Percentiles rank a stretch among this genome's conserved stretches.
These are phyloP conservation scores for Leptopilina myrica DNA, from an alignment of 2,888 invertebrate genomes.

Conservation along the genomic window DNA sequence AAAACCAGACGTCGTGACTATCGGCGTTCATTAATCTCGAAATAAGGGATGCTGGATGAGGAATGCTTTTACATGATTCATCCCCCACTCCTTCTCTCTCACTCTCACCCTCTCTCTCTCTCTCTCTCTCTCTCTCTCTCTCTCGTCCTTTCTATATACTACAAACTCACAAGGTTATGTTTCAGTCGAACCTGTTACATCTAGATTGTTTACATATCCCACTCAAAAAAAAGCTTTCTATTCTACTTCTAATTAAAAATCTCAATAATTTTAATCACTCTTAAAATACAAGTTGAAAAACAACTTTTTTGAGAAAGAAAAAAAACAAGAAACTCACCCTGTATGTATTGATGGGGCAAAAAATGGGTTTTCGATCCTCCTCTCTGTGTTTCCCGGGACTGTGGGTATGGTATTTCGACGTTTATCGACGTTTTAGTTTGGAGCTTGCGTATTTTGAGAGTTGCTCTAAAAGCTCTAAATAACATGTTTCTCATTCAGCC, in stretches of 20 bases:
- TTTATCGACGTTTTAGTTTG: constrained; percentile 73
- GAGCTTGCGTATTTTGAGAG: constrained; percentile 68
- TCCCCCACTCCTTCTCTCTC: constrained; percentile 5
- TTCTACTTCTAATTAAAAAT: no score
- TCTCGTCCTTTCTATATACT: constrained; percentile 41
- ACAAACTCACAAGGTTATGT: constrained; percentile 40
- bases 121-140: constrained; percentile 6
- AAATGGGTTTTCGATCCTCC: constrained; percentile 28
- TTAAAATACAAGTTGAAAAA: no score
- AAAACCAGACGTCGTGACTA: constrained; percentile 59
- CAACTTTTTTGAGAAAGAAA: no score
- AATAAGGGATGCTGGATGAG: constrained; percentile 41
- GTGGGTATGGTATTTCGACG: constrained; percentile 50
- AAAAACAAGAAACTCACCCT: constrained; percentile 8
- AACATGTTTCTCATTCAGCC: not conserved
- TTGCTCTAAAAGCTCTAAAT: constrained; percentile 62
- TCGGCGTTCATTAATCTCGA: constrained; percentile 54
- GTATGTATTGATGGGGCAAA: constrained; percentile 3
- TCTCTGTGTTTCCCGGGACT: constrained; percentile 47
- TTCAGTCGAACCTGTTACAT: constrained; percentile 50
- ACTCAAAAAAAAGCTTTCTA: no score
- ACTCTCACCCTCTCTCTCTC: constrained; percentile 4
- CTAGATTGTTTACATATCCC: not conserved
- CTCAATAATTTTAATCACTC: no score
- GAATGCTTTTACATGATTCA: constrained; percentile 51